Percentiles rank a stretch among this genome's conserved stretches.
Evolutionary conservation across 2,888 invertebrate genomes (phyloP).

Genomic region (Platynereis dumerilii): DNA sequence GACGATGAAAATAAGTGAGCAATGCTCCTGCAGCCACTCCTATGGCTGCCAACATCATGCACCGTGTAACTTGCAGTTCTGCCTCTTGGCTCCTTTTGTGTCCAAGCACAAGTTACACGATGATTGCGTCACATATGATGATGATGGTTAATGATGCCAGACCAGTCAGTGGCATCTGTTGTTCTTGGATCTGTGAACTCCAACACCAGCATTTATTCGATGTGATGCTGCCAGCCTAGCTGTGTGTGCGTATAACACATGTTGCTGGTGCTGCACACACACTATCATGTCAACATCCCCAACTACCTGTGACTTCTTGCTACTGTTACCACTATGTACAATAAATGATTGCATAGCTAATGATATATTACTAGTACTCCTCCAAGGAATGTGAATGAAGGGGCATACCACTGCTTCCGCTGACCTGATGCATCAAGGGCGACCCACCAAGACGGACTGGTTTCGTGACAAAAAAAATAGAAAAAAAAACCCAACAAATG

Average conservation of each 20-base stretch:
- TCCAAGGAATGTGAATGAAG: no score
- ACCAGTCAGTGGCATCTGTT: not conserved
- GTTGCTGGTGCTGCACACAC: conserved; percentile 5
- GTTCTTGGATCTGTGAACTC: conserved; percentile 6
- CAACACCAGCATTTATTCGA: conserved; percentile 8
- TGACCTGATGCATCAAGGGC: no score
- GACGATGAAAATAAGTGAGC: conserved; percentile 15
- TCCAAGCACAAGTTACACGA: conserved; percentile 7
- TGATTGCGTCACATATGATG: not conserved
- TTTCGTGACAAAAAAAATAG: no score
- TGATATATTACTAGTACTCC: conserved; percentile 6
- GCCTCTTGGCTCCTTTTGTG: conserved; percentile 8
- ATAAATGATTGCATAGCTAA: conserved; percentile 3
- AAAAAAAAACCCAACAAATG: no score
- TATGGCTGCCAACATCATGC: conserved; percentile 7
- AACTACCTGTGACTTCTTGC: conserved; percentile 7
- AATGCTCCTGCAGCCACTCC: not conserved
- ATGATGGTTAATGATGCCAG: no score
- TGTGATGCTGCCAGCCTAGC: conserved; percentile 3
- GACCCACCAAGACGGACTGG: no score
- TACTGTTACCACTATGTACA: not conserved
- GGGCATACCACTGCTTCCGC: no score
- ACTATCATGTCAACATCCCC: conserved; percentile 12
- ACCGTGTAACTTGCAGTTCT: conserved; percentile 26
- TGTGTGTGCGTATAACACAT: conserved; percentile 10